Conservation (phyloP, 2,797 vertebrate species). For the Semaprochilodus insignis region DNA sequence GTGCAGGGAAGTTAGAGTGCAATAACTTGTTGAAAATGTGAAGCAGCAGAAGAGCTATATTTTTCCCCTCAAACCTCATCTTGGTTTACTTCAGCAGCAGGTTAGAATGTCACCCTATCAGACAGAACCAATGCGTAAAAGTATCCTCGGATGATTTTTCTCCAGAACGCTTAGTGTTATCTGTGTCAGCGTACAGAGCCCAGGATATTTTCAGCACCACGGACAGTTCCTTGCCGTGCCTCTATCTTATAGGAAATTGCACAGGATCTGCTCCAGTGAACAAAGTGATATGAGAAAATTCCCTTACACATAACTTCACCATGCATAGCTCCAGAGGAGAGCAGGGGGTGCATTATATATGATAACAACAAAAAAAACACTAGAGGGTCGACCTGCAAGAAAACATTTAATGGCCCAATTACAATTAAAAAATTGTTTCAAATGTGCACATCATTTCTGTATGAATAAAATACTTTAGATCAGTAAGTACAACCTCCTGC, state of each 20-base stretch:
- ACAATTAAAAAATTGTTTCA: neutral
- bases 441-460: neutral
- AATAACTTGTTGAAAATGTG: neutral
- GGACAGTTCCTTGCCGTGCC: constrained; percentile 26
- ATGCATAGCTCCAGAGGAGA: neutral
- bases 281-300: constrained; percentile 30
- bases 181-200: neutral
- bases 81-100: neutral
- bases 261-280: constrained; percentile 20
- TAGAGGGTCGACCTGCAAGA: neutral
- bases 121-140: neutral
- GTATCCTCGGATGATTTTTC: constrained; percentile 1
- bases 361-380: neutral
- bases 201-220: constrained; percentile 21
- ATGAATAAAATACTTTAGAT: neutral
- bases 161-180: constrained; percentile 10
- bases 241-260: constrained; percentile 13
- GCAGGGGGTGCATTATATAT: constrained; percentile 2
- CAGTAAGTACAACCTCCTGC: neutral
- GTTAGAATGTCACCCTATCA: neutral
- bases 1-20: neutral
- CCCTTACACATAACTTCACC: constrained; percentile 12
- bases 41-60: neutral
- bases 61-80: neutral
- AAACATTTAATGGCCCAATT: neutral